Conservation (phyloP, 1,140 invertebrate species). For the Drosophila littoralis region DNA sequence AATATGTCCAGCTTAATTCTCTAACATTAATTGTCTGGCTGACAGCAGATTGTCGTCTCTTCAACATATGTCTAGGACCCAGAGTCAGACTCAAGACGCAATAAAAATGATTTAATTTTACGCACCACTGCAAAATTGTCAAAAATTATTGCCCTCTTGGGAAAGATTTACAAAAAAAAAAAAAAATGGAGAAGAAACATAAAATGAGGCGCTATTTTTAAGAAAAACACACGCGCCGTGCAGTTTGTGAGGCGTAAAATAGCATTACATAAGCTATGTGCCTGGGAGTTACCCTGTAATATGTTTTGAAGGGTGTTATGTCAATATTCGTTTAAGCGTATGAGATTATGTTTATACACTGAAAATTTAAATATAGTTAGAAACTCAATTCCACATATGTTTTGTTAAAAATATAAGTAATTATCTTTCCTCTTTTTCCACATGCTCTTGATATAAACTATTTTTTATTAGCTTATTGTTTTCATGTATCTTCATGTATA, state of each 20-base stretch:
- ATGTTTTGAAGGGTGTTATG: neutral
- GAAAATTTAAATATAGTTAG: too few relatives aligned
- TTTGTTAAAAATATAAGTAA: too few relatives aligned
- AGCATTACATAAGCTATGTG: neutral
- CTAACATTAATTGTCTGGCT: constrained; percentile 64
- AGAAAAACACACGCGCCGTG: constrained; percentile 6
- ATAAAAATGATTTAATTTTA: constrained; percentile 81
- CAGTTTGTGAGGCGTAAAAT: constrained; percentile 6
- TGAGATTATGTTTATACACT: too few relatives aligned
- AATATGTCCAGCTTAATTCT: constrained; percentile 54
- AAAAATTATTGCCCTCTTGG: constrained; percentile 43
- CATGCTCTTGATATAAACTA: too few relatives aligned
- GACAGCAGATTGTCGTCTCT: constrained; percentile 37
- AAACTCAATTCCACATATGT: too few relatives aligned
- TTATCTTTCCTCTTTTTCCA: too few relatives aligned
- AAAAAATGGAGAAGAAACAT: constrained; percentile 9
- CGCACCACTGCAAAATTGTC: constrained; percentile 58
- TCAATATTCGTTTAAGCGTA: neutral
- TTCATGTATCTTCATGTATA: too few relatives aligned
- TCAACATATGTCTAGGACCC: constrained; percentile 11
- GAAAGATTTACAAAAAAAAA: constrained; percentile 21
- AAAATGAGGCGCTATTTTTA: constrained; percentile 16
- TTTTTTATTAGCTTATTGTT: too few relatives aligned
- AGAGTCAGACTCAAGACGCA: constrained; percentile 39
- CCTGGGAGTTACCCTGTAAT: constrained; percentile 1